Evolutionary conservation across 2,888 invertebrate genomes (phyloP), one percentile per base, ranked within the genome.

Genomic region (Capitulum mitella): DNA sequence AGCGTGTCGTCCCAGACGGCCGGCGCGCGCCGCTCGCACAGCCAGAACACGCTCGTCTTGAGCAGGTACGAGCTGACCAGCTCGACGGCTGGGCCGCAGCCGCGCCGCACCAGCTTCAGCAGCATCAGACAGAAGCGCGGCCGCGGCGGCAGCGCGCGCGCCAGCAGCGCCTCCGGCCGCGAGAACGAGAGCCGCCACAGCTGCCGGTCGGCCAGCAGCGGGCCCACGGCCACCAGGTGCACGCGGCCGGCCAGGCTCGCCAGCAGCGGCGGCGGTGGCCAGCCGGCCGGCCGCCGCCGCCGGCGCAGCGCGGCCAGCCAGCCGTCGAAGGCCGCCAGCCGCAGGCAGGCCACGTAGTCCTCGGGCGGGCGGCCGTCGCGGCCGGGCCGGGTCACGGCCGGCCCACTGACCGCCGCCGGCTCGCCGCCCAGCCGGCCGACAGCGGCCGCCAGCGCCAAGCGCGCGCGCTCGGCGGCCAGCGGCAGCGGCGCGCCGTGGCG

Each of bases 111-210:
- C 8, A 12, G 29, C 29, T 32, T 29, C 61, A 61, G 32, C 29
- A 29, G 29, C 29, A 32, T 29, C 32, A 61, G 61, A 12, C 61
- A 61, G 32, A 26, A 61, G n/a, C 61, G 61, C 6, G 61, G 29
- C 61, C 14, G 14, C 29, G 29, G 61, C 8, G 61, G 61, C 29
- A 61, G 61, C 8, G 8, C 29, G 29, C 61, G 61, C 29, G 26
- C 61, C 61, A 61, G 32, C 29, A 6, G 12, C 32, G 61, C 61
- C 61, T 61, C 61, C 32, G 29, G 29, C 29, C 61, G 61, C 12
- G 61, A 61, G 32, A 61, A 61, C 61, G 61, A 61, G 26, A 61
- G 32, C 61, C 61, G 29, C 61, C 61, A 61, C 29, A 61, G 29
- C 8, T 26, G 29, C 26, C 10, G 8, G 61, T 61, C 61, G 29